phyloP scores from a whole-genome alignment of 2,888 invertebrate genomes.

The Meandrusa payeni region DNA sequence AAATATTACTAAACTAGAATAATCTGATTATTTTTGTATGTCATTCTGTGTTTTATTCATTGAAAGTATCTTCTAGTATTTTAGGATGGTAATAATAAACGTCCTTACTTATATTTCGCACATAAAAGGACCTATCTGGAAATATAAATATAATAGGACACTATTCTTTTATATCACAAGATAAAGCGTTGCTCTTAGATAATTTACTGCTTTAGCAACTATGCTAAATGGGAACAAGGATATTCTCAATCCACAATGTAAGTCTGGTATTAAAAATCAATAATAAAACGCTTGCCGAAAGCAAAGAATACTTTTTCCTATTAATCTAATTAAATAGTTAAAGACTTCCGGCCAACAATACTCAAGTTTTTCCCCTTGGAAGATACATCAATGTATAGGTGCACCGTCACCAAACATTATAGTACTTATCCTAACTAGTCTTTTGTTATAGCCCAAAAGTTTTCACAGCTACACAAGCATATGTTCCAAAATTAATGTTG shows the following conservation, averaged over 20 bases:
- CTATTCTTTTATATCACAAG: conserved; percentile 1
- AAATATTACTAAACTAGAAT: neutral
- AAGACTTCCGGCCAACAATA: too few relatives aligned
- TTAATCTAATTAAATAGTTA: too few relatives aligned
- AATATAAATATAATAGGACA: conserved; percentile 5
- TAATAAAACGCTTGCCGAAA: too few relatives aligned
- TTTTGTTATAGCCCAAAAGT: too few relatives aligned
- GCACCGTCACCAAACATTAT: too few relatives aligned
- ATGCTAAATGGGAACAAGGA: neutral
- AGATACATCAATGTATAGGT: too few relatives aligned
- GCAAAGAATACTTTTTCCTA: too few relatives aligned
- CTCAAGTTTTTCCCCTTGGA: too few relatives aligned
- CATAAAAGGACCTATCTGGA: neutral
- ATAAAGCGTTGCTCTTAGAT: neutral
- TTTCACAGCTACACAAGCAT: too few relatives aligned
- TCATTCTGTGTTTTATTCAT: neutral
- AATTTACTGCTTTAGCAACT: conserved; percentile 6
- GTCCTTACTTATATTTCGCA: neutral
- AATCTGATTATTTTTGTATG: neutral
- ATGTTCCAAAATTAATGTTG: too few relatives aligned
- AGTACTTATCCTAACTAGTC: too few relatives aligned
- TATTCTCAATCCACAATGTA: neutral
- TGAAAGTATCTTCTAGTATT: neutral
- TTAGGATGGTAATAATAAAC: neutral
- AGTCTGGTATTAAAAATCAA: too few relatives aligned